A percentile compares a stretch with the other conserved stretches of the same genome.
These are phyloP conservation scores for Tragulus kanchil DNA, from an alignment of 2,113 vertebrate genomes.

Conservation along the genomic window DNA sequence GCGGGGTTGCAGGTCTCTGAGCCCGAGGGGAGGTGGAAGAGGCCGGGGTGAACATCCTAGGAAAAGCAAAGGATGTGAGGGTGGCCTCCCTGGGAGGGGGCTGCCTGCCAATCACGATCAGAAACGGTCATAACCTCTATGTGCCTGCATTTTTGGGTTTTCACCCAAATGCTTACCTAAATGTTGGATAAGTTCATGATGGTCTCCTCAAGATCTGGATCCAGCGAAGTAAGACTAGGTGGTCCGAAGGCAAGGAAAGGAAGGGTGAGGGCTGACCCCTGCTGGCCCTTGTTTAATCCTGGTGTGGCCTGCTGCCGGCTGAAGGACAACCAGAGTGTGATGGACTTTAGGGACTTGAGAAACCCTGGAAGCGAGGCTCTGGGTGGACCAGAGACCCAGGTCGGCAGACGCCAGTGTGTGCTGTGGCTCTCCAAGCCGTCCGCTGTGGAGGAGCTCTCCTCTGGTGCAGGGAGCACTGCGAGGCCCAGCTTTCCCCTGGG, in stretches of 20 bases:
- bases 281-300: neutral
- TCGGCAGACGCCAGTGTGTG: rapidly evolving
- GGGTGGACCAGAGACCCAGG: neutral
- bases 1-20: rapidly evolving
- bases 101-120: neutral
- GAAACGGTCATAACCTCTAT: neutral
- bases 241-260: neutral
- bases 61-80: neutral
- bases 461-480: too few species aligned
- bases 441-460: too few species aligned
- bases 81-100: neutral
- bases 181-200: neutral
- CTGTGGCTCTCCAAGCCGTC: neutral
- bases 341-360: neutral
- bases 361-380: neutral
- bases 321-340: neutral
- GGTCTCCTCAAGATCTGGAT: neutral
- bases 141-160: neutral
- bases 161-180: neutral
- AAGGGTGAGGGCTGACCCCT: neutral
- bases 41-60: neutral
- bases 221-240: neutral
- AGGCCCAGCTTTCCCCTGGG: neutral
- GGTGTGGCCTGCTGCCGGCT: neutral
- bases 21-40: neutral